Evolutionary conservation across 1,140 invertebrate genomes (phyloP).

Genomic region (Caenorhabditis latens): DNA sequence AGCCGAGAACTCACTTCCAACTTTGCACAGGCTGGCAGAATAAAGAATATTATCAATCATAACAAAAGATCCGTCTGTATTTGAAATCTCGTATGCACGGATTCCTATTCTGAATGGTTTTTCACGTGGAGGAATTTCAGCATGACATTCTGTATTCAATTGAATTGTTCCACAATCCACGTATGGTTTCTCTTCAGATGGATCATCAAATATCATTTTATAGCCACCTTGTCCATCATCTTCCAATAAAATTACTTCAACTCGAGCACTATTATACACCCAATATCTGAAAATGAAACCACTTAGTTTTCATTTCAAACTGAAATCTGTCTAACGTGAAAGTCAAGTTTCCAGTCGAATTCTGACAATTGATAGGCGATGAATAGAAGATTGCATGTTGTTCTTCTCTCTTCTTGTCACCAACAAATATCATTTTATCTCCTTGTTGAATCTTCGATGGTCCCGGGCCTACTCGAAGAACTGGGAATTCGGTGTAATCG

Average conservation of each 20-base stretch:
- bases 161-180: constrained; percentile 74
- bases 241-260: constrained; percentile 75
- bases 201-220: constrained; percentile 58
- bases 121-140: constrained; percentile 71
- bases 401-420: constrained; percentile 70
- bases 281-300: constrained; percentile 71
- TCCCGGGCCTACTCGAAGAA: constrained; percentile 72
- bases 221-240: constrained; percentile 65
- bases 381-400: constrained; percentile 71
- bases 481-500: constrained; percentile 74
- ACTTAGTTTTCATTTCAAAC: not conserved
- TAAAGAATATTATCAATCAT: constrained; percentile 77
- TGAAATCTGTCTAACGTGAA: constrained; percentile 69
- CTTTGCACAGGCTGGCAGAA: constrained; percentile 74
- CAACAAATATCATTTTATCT: constrained; percentile 73
- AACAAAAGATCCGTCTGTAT: constrained; percentile 74
- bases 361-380: constrained; percentile 73
- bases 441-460: constrained; percentile 72
- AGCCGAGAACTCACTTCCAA: constrained; percentile 67
- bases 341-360: constrained; percentile 71
- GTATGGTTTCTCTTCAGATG: constrained; percentile 73
- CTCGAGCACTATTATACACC: constrained; percentile 75
- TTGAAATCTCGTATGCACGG: constrained; percentile 73
- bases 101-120: constrained; percentile 71
- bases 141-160: constrained; percentile 74